Base-by-base conservation (phyloP, 2,888 invertebrate genomes). In the Callimorpha dominula region DNA sequence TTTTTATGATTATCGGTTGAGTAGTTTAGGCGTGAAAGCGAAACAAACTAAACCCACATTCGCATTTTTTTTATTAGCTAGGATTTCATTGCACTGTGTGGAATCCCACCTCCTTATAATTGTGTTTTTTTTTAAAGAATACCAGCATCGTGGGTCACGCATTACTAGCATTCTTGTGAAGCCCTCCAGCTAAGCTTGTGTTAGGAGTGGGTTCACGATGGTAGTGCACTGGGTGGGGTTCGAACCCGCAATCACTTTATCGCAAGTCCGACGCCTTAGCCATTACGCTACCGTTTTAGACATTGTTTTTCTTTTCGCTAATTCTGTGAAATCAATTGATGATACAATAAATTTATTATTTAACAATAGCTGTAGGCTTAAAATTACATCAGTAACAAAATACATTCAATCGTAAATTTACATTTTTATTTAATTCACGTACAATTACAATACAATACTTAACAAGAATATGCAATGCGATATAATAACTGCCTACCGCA, bases 401-500 rank as follows among this genome's bases (percentile, higher is more conserved):
- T 14, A 14, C 65, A 65, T 62, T 14, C 31, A 40, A 63, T 63
- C 42, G n/a, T 43, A 40, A 64, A 20, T 43, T 60, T 20, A 54
- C 31, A 60, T 31, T 60, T 31, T 20, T 60, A 60, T 42, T 50
- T 52, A 42, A 40, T 8, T 62, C 50, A 62, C 31, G 12, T 31
- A 62, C 9, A 62, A 62, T 49, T 31, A 62, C 9, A 62, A 62
- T 49, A 68, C 49, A 62, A 50, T 69, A 69, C 50, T 69, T 68
- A 40, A 17, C 20, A 72, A 76, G 68, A 73, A n/a, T 66, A 50
- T 70, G 69, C 70, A 71, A 77, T 50, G 17, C 43, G 72, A 75
- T 74, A 71, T 78, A 71, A 74, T 54, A 76, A 77, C 73, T 72
- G 81, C 70, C 77, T 79, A 76, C 77, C 54, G 52, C 57, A 76